phyloP scores from a whole-genome alignment of 2,797 vertebrate species.

The Todus mexicanus region DNA sequence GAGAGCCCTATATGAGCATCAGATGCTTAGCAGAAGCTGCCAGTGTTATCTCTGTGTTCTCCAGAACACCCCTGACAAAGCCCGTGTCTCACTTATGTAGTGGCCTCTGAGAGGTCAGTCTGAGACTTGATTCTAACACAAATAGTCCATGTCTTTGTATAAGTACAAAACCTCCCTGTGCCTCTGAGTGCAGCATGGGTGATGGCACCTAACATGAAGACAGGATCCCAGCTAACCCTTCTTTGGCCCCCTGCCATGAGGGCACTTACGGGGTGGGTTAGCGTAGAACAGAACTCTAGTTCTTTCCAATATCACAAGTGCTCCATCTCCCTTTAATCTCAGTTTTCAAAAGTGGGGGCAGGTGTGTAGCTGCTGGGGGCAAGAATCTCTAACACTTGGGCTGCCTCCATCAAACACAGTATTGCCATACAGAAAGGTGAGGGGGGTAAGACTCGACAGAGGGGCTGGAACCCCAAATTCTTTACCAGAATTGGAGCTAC shows the following conservation, averaged over 20 bases:
- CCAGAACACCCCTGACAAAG: not conserved
- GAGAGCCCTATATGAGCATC: not conserved
- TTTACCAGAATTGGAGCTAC: not conserved
- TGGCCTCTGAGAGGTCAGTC: not conserved
- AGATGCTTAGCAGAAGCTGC: not conserved
- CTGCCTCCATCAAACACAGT: not conserved
- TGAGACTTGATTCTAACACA: not conserved
- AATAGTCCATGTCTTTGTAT: not conserved
- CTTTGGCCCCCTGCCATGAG: not conserved
- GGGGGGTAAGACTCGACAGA: not conserved
- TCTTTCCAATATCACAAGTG: not conserved
- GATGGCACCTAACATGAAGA: not conserved
- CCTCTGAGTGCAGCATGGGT: not conserved
- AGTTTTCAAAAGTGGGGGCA: not conserved
- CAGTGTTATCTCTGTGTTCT: not conserved
- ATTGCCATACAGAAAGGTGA: not conserved
- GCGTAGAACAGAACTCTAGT: not conserved
- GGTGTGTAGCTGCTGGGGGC: not conserved
- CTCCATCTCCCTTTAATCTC: not conserved
- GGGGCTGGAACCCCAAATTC: not conserved
- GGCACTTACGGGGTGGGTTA: not conserved
- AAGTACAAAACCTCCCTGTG: not conserved
- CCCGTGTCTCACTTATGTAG: not conserved
- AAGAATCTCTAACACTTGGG: not conserved
- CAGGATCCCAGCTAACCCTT: not conserved